A percentile compares a stretch with the other conserved stretches of the same genome.
Evolutionary conservation across 2,888 invertebrate species (phyloP).

Genomic region (Cryptocheilus praepositus): DNA sequence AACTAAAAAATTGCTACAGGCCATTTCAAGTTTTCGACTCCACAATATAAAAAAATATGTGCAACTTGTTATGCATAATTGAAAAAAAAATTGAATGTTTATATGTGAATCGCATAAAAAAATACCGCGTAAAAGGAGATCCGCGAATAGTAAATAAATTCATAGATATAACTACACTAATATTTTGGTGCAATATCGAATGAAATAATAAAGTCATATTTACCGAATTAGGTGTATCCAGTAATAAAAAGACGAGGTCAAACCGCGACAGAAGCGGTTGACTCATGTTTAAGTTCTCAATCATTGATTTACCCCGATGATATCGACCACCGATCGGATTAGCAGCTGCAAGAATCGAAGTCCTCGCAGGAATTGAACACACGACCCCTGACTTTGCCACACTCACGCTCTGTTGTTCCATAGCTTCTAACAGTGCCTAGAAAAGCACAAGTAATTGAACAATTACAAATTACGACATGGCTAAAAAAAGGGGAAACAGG

Average conservation of each 20-base stretch:
- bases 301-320: slow-evolving; percentile 89
- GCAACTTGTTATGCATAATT: no score
- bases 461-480: no score
- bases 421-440: slow-evolving; percentile 90
- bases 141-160: no score
- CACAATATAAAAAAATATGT: no score
- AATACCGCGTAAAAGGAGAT: no score
- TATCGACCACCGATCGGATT: slow-evolving; percentile 94
- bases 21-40: no score
- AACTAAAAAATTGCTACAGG: no score
- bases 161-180: not conserved
- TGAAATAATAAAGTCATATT: slow-evolving; percentile 31
- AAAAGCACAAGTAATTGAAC: no score
- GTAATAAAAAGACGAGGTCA: slow-evolving; percentile 92
- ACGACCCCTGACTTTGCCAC: slow-evolving; percentile 93
- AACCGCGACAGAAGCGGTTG: slow-evolving; percentile 92
- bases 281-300: slow-evolving; percentile 92
- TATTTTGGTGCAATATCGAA: not conserved
- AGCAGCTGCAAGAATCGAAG: slow-evolving; percentile 93
- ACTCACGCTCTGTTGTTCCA: slow-evolving; percentile 95
- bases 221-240: slow-evolving; percentile 91
- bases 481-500: no score
- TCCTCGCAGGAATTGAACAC: slow-evolving; percentile 87
- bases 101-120: no score
- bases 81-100: no score